Conservation (phyloP, 2,888 invertebrate species). For the Tortrix viridana region DNA sequence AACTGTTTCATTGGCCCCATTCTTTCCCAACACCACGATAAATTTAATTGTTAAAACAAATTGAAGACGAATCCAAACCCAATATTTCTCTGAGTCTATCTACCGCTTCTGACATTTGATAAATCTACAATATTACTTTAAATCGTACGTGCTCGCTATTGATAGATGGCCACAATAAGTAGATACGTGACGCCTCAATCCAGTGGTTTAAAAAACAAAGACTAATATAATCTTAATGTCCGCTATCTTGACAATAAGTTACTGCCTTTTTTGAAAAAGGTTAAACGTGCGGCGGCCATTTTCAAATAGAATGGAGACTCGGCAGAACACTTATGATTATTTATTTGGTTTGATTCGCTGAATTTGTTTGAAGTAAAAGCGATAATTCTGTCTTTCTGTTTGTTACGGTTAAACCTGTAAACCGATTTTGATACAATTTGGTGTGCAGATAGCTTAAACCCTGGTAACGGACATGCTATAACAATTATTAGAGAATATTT, state of each 20-base stretch:
- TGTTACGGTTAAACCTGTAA: too few relatives aligned
- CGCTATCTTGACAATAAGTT: constrained; percentile 31
- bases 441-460: too few relatives aligned
- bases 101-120: constrained; percentile 29
- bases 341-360: constrained; percentile 1
- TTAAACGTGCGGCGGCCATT: constrained; percentile 10
- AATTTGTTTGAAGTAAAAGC: not conserved
- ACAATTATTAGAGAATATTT: too few relatives aligned
- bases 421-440: too few relatives aligned
- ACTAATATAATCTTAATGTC: constrained; percentile 26
- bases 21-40: not conserved
- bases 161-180: constrained; percentile 30
- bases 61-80: constrained; percentile 4
- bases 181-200: constrained; percentile 36
- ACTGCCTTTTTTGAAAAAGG: constrained; percentile 29
- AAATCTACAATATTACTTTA: constrained; percentile 33
- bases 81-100: constrained; percentile 27
- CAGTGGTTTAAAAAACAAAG: constrained; percentile 23
- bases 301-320: constrained; percentile 9
- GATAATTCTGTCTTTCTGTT: not conserved
- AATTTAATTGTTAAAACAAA: constrained; percentile 9
- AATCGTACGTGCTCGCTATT: constrained; percentile 26
- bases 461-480: too few relatives aligned
- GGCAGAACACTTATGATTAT: constrained; percentile 11
- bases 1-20: too few relatives aligned